A percentile compares a stretch with the other conserved stretches of the same genome.
phyloP scores from a whole-genome alignment of 2,113 vertebrate genomes.

The Cheirogaleus medius region DNA sequence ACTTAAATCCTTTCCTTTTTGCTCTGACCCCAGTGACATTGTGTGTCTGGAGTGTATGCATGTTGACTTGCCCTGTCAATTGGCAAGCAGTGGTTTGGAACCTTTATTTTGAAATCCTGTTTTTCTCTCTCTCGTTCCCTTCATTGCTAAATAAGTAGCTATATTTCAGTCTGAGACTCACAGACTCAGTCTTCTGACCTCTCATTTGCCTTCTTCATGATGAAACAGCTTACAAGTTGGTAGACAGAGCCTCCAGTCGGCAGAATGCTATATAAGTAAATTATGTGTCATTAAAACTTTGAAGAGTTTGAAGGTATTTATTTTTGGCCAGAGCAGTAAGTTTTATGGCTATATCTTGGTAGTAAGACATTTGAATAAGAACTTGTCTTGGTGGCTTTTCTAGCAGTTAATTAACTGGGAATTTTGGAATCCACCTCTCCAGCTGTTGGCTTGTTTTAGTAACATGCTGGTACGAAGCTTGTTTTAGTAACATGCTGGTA shows the following conservation, averaged over 20 bases:
- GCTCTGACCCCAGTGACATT: neutral
- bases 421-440: neutral
- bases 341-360: neutral
- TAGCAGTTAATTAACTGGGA: neutral
- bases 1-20: neutral
- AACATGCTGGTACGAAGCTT: neutral
- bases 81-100: neutral
- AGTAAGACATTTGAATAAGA: neutral
- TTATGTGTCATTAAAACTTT: neutral
- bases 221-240: neutral
- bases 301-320: neutral
- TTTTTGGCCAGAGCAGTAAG: neutral
- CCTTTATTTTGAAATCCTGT: slow-evolving; percentile 48
- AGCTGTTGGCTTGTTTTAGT: neutral
- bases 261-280: slow-evolving; percentile 12
- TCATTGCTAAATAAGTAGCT: neutral
- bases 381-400: neutral
- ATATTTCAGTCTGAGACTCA: neutral
- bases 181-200: neutral
- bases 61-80: neutral
- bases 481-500: neutral
- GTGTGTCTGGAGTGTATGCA: neutral
- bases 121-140: neutral
- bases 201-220: neutral
- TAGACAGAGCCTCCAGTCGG: neutral